A percentile compares a stretch with the other conserved stretches of the same genome.
These are phyloP conservation scores for Drosophila rufa DNA, from an alignment of 1,140 invertebrate species.

Conservation along the genomic window DNA sequence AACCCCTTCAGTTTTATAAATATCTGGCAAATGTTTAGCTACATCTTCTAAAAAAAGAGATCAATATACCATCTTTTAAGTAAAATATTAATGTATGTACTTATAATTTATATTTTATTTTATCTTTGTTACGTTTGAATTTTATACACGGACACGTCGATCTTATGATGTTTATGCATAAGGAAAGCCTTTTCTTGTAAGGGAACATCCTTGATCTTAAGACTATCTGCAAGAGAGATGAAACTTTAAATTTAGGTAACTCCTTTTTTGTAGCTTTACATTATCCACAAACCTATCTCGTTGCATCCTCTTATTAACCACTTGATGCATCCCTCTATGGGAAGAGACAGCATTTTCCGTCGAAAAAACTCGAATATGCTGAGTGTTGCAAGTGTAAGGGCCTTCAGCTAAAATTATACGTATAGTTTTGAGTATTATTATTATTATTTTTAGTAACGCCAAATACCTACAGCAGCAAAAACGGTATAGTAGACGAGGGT, in stretches of 20 bases:
- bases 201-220: constrained; percentile 48
- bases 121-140: constrained; percentile 30
- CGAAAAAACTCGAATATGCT: constrained; percentile 61
- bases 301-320: constrained; percentile 49
- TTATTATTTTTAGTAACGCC: background rate
- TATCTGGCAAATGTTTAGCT: no score
- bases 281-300: constrained; percentile 53
- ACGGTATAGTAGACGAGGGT: constrained; percentile 80
- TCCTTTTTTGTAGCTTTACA: background rate
- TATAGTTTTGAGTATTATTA: background rate
- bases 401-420: constrained; percentile 47
- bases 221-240: constrained; percentile 39
- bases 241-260: background rate
- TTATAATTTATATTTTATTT: background rate
- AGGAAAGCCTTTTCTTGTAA: constrained; percentile 26
- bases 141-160: constrained; percentile 52
- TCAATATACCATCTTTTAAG: background rate
- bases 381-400: constrained; percentile 54
- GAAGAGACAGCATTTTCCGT: constrained; percentile 82
- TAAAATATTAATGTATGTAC: background rate
- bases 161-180: constrained; percentile 32
- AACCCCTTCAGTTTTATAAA: no score
- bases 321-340: constrained; percentile 84
- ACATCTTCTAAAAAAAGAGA: background rate
- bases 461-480: constrained; percentile 74